Evolutionary conservation across 2,113 vertebrate species (phyloP).

Genomic region (Gymnocephalus cernua): DNA sequence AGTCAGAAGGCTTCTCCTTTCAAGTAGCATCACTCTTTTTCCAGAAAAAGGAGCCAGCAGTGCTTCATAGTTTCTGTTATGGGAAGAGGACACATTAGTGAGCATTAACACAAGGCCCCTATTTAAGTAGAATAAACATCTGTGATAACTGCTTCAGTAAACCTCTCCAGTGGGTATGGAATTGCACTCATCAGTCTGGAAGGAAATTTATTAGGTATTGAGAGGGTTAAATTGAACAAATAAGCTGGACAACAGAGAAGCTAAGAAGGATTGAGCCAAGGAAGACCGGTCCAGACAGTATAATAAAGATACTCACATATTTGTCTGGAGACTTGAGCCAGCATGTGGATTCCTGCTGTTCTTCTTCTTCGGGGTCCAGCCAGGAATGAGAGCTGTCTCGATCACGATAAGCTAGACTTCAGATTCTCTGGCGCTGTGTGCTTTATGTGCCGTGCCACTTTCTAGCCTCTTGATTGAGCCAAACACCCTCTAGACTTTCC

Average conservation of each 20-base stretch:
- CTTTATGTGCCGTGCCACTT: background rate
- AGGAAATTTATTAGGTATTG: background rate
- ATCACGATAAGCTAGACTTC: slow-evolving; percentile 3
- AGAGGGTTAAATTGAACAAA: slow-evolving; percentile 27
- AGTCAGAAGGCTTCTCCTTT: slow-evolving; percentile 16
- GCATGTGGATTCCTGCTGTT: slow-evolving; percentile 73
- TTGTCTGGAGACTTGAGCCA: slow-evolving; percentile 50
- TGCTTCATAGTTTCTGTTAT: slow-evolving; percentile 17
- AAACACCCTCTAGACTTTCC: background rate
- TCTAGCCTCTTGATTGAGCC: background rate
- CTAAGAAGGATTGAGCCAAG: background rate
- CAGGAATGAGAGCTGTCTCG: slow-evolving; percentile 33
- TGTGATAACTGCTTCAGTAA: background rate
- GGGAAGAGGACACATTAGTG: slow-evolving; percentile 37
- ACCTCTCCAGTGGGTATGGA: background rate
- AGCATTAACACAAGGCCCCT: slow-evolving; percentile 6
- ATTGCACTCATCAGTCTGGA: background rate
- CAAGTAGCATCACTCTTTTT: slow-evolving; percentile 6
- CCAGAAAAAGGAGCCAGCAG: slow-evolving; percentile 18
- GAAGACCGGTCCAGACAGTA: slow-evolving; percentile 20
- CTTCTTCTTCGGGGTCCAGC: slow-evolving; percentile 26
- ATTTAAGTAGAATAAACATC: background rate
- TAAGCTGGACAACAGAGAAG: background rate
- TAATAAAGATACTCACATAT: slow-evolving; percentile 61
- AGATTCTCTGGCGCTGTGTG: background rate